Evolutionary conservation across 92 coral and sea anemone genomes (phyloP).

Genomic region (Metridium senile): DNA sequence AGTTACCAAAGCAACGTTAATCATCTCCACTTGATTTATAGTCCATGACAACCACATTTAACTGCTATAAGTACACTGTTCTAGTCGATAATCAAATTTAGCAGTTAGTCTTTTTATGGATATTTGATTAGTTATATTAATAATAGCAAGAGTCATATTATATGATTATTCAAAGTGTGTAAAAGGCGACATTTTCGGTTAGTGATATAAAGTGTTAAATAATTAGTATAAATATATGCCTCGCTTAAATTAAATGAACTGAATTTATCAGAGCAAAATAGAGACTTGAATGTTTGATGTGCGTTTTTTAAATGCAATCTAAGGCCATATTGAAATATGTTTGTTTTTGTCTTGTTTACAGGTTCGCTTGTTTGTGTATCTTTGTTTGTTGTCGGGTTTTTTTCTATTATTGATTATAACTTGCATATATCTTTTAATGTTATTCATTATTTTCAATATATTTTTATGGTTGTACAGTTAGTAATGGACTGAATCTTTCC

Average conservation of each 20-base stretch:
- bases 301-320: no score
- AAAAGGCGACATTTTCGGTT: no score
- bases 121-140: slow-evolving; percentile 16
- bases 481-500: no score
- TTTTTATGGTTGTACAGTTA: no score
- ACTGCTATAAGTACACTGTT: neutral
- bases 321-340: neutral
- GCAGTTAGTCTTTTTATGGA: slow-evolving; percentile 18
- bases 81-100: slow-evolving; percentile 9
- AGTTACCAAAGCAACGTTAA: slow-evolving; percentile 4
- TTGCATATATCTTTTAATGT: no score
- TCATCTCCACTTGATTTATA: neutral
- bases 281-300: no score
- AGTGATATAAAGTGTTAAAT: no score
- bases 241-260: no score
- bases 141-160: neutral
- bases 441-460: neutral
- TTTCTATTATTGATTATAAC: no score
- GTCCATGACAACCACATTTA: neutral
- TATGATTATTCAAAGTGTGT: no score
- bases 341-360: neutral
- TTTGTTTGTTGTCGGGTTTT: neutral
- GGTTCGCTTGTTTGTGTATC: neutral
- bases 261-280: no score
- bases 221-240: no score